Conservation (phyloP, 2,888 invertebrate species). For the Shargacucullia verbasci region DNA sequence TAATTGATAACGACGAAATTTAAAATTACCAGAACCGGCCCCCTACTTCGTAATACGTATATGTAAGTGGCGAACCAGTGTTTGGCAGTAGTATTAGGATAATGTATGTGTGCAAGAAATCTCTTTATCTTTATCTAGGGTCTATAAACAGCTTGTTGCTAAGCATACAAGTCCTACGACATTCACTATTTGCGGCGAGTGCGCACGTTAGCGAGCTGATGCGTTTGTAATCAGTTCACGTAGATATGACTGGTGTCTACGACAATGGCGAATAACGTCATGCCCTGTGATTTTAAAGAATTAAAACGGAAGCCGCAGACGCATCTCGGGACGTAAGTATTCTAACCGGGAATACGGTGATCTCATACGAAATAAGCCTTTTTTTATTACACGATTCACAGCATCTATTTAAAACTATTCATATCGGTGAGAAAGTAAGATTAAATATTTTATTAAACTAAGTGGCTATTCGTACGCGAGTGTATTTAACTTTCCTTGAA, state of each 20-base stretch:
- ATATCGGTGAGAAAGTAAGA: conserved; percentile 21
- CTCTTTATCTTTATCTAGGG: conserved; percentile 21
- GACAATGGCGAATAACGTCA: conserved; percentile 81
- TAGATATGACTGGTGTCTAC: conserved; percentile 68
- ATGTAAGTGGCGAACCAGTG: conserved; percentile 1
- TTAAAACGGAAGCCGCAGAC: conserved; percentile 76
- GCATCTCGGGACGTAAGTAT: conserved; percentile 64
- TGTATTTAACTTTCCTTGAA: conserved; percentile 27
- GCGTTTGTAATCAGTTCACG: conserved; percentile 74
- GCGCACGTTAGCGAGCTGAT: conserved; percentile 35
- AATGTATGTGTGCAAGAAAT: conserved; percentile 22
- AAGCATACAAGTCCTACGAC: conserved; percentile 31
- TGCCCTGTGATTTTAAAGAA: conserved; percentile 75
- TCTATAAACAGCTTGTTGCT: conserved; percentile 45
- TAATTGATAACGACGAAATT: too few relatives aligned
- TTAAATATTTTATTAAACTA: conserved; percentile 29
- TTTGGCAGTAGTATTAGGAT: conserved; percentile 1
- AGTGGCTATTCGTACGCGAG: conserved; percentile 14
- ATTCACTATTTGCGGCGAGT: conserved; percentile 43
- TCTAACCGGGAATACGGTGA: conserved; percentile 57
- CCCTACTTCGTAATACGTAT: too few relatives aligned
- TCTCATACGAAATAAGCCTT: conserved; percentile 63
- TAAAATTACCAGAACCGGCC: too few relatives aligned
- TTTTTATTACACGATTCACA: conserved; percentile 12
- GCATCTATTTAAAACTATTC: conserved; percentile 18